Conservation (phyloP, 2,113 vertebrate species). For the Capricornis sumatraensis region DNA sequence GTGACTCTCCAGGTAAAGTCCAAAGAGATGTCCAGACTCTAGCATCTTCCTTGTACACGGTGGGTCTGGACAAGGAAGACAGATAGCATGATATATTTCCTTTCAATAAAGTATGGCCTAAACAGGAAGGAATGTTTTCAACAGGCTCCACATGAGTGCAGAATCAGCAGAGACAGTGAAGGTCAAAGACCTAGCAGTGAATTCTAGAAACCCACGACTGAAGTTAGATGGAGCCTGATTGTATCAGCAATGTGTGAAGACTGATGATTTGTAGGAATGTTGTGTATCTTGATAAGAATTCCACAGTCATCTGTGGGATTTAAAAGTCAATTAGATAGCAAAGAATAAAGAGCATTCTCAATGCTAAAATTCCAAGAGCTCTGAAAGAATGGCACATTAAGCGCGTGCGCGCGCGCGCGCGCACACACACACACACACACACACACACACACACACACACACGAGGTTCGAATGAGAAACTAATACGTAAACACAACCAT, state of each 20-base stretch:
- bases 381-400: background rate
- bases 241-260: background rate
- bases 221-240: background rate
- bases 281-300: background rate
- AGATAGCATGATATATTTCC: no score
- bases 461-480: background rate
- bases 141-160: background rate
- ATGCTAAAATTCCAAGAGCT: background rate
- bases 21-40: background rate
- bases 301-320: background rate
- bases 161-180: background rate
- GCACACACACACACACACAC: background rate
- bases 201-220: background rate
- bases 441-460: background rate
- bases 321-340: background rate
- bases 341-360: background rate
- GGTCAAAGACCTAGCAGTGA: background rate
- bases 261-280: background rate
- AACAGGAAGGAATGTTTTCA: background rate
- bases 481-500: background rate
- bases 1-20: background rate
- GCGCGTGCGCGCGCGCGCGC: accelerated
- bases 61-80: background rate
- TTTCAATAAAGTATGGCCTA: background rate
- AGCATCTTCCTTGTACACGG: background rate